Evolutionary conservation across 2,113 vertebrate species (phyloP).

Genomic region (Tiliqua scincoides): DNA sequence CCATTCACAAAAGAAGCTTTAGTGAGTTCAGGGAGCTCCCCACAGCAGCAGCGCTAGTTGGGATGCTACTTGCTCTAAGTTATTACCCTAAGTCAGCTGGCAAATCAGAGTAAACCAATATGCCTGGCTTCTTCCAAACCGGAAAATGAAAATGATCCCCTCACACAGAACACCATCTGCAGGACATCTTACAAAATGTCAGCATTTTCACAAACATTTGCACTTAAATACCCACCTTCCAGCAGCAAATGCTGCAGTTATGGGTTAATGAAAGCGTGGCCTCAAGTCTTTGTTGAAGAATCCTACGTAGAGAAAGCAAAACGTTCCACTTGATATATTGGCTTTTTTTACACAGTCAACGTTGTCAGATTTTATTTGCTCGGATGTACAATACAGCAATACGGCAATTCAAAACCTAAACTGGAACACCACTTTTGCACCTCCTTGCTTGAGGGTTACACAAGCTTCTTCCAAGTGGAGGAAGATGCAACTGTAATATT

Average conservation of each 20-base stretch:
- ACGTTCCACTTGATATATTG: neutral
- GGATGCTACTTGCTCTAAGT: no score
- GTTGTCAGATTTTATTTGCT: neutral
- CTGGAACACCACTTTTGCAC: neutral
- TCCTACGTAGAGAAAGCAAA: constrained; percentile 61
- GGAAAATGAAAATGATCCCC: neutral
- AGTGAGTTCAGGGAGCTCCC: no score
- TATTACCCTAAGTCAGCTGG: no score
- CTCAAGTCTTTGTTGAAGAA: constrained; percentile 75
- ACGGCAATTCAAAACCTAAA: neutral
- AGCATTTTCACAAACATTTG: neutral
- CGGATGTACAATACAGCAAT: neutral
- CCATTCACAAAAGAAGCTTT: no score
- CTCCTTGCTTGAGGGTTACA: neutral
- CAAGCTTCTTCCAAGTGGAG: neutral
- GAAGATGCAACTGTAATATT: no score
- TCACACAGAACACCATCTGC: neutral
- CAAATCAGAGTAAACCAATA: no score
- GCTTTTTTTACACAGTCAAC: neutral
- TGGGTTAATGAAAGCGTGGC: constrained; percentile 74
- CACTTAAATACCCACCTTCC: constrained; percentile 75
- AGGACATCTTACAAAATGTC: constrained; percentile 2
- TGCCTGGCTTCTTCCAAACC: no score
- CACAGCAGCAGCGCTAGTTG: no score
- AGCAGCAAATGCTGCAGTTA: constrained; percentile 75